Percentiles rank a stretch among this genome's conserved stretches.
phyloP scores from a whole-genome alignment of 2,888 invertebrate species.

The Melipona beecheii region DNA sequence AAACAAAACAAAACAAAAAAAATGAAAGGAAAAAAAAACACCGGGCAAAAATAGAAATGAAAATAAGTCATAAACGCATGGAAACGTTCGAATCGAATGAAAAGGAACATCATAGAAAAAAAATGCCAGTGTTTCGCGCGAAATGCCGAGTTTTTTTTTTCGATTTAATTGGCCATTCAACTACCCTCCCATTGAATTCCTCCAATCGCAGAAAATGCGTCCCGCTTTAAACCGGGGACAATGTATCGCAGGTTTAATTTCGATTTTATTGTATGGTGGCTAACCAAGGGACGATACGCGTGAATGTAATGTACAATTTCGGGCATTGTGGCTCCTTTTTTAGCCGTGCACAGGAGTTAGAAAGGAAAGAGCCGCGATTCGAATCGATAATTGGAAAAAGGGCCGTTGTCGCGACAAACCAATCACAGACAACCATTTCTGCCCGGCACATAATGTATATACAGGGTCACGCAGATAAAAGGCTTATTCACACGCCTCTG shows the following conservation, averaged over 20 bases:
- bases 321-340: constrained; percentile 55
- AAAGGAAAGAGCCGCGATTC: constrained; percentile 63
- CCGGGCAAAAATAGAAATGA: not conserved
- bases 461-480: constrained; percentile 66
- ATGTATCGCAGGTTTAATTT: constrained; percentile 37
- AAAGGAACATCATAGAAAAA: not conserved
- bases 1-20: not conserved
- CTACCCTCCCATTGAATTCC: constrained; percentile 26
- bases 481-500: constrained; percentile 64
- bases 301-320: constrained; percentile 50
- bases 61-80: not conserved
- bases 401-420: constrained; percentile 68
- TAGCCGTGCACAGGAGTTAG: constrained; percentile 33
- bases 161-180: constrained; percentile 52
- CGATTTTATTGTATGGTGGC: constrained; percentile 35
- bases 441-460: constrained; percentile 28
- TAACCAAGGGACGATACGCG: constrained; percentile 27
- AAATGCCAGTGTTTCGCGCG: constrained; percentile 1
- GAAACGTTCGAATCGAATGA: not conserved
- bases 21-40: not conserved
- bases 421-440: constrained; percentile 52
- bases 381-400: constrained; percentile 74
- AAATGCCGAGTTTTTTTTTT: constrained; percentile 12
- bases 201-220: constrained; percentile 36
- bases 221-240: constrained; percentile 24